Evolutionary conservation across 2,797 vertebrate species (phyloP), one percentile per base, ranked within the genome.

Genomic region (Aulostomus chinensis): DNA sequence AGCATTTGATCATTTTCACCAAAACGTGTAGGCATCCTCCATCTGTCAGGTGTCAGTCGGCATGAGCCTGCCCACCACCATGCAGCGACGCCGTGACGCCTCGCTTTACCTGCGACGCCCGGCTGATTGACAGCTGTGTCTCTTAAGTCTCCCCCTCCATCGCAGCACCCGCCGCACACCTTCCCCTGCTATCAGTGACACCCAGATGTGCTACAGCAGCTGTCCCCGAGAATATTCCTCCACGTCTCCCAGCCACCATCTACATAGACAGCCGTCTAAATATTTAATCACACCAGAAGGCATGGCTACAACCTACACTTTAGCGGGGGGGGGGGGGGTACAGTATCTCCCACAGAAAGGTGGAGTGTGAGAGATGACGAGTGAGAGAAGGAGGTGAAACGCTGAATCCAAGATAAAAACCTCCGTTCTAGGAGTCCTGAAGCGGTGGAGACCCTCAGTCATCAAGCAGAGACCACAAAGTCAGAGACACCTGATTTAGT

Each of bases 201-300:
- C 80, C 87, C 89, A 90, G 87, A 89, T 88, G 86, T 84, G 85
- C 69, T 11, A 35, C 21, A 84, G 83, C 88, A 86, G 85, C 83
- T 89, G 86, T 83, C 84, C 79, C 69, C 49, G 56, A 84, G 83
- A 86, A 89, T 84, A 86, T 80, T 84, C 80, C 78, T 68, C 61
- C 18, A 45, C 64, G 62, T 73, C 72, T 63, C 48, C 22, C 18
- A 73, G 63, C 75, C 78, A 25, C 76, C 74, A 67, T 79, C 76
- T 74, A 72, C 78, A 75, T 68, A 73, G 72, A 81, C 77, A 75
- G 86, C 72, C 80, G 74, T 82, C 85, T 87, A 83, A 86, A 86
- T 86, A 86, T 87, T 87, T 88, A 85, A 86, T 89, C 47, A 64
- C 18, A 58, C 73, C 85, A 82, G 83, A 80, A 84, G 86, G 86